phyloP scores from a whole-genome alignment of 1,140 invertebrate genomes.

The Eumeta japonica region DNA sequence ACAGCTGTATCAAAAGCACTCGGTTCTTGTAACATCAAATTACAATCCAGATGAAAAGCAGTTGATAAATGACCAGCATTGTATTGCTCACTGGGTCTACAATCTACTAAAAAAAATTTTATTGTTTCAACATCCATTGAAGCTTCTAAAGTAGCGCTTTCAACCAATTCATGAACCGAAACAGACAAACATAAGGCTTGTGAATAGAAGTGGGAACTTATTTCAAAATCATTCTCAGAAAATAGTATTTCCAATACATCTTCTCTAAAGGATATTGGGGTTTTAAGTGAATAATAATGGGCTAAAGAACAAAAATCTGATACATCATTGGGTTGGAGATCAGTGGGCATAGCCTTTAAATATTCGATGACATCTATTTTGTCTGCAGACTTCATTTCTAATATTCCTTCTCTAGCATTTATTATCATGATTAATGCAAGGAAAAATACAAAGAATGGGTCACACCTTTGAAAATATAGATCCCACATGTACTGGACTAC shows the following conservation, averaged over 20 bases:
- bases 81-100: slow-evolving; percentile 93
- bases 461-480: slow-evolving; percentile 93
- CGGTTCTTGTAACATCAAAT: slow-evolving; percentile 95
- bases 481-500: slow-evolving; percentile 95
- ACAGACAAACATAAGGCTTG: slow-evolving; percentile 93
- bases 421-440: slow-evolving; percentile 92
- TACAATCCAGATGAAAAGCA: slow-evolving; percentile 96
- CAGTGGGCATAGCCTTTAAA: slow-evolving; percentile 76
- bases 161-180: slow-evolving; percentile 81
- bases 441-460: slow-evolving; percentile 96
- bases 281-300: slow-evolving; percentile 90
- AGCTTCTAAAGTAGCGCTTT: slow-evolving; percentile 70
- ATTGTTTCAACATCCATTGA: slow-evolving; percentile 62
- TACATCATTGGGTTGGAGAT: slow-evolving; percentile 90
- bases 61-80: slow-evolving; percentile 94
- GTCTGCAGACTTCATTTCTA: slow-evolving; percentile 73
- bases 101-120: slow-evolving; percentile 96
- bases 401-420: slow-evolving; percentile 90
- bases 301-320: slow-evolving; percentile 94
- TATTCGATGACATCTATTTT: slow-evolving; percentile 74
- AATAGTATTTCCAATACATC: slow-evolving; percentile 66
- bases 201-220: slow-evolving; percentile 62
- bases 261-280: slow-evolving; percentile 87
- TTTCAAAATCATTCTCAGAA: slow-evolving; percentile 52
- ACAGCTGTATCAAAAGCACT: slow-evolving; percentile 92